phyloP scores from a whole-genome alignment of 2,797 vertebrate genomes.

The Pteropus rufus region DNA sequence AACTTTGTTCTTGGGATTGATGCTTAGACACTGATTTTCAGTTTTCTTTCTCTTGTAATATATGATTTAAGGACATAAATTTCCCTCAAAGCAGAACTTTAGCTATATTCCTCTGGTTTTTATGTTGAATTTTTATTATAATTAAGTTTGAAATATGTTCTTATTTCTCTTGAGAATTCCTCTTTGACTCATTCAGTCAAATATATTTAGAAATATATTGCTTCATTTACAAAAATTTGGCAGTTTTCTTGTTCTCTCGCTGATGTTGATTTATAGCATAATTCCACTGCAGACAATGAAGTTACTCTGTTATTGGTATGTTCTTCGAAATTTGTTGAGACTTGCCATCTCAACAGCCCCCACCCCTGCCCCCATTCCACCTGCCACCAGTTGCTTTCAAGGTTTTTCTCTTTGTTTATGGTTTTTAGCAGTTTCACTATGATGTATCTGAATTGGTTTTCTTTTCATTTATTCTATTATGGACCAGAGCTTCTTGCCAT shows the following conservation, averaged over 20 bases:
- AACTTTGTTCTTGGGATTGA: background rate
- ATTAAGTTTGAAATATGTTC: background rate
- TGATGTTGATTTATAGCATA: background rate
- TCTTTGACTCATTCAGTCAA: background rate
- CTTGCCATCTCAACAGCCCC: background rate
- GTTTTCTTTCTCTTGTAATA: background rate
- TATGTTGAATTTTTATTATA: background rate
- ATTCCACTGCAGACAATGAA: background rate
- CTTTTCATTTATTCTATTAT: background rate
- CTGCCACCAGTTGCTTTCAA: background rate
- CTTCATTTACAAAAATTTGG: background rate
- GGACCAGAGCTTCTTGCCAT: background rate
- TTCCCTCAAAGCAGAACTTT: background rate
- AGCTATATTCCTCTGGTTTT: background rate
- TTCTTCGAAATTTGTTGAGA: slow-evolving; percentile 1
- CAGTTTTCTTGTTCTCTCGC: background rate
- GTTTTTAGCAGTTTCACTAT: background rate
- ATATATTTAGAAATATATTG: background rate
- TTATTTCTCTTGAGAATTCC: background rate
- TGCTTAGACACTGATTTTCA: background rate
- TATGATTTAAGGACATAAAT: background rate
- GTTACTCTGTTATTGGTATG: background rate
- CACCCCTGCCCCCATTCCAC: background rate
- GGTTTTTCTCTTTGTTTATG: background rate
- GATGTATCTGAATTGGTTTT: background rate